Percentiles rank a stretch among this genome's conserved stretches.
Evolutionary conservation across 2,113 vertebrate species (phyloP).

Genomic region (Oriolus oriolus): DNA sequence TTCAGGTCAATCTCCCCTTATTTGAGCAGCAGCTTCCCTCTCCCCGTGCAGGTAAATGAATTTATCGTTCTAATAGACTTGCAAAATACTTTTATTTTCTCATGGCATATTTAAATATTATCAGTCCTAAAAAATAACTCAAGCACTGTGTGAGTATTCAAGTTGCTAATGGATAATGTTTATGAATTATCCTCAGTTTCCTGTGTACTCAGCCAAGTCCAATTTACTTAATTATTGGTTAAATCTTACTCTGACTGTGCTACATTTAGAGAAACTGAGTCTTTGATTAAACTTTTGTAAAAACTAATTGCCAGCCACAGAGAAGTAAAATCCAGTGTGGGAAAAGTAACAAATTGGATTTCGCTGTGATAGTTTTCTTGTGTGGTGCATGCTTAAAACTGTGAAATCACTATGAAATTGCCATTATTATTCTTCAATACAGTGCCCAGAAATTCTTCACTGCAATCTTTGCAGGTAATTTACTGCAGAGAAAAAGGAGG

Average conservation of each 20-base stretch:
- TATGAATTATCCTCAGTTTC: not conserved
- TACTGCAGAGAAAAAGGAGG: not conserved
- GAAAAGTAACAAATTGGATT: not conserved
- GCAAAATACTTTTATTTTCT: not conserved
- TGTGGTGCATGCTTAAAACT: not conserved
- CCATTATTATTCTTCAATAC: not conserved
- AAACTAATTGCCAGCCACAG: not conserved
- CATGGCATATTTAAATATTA: not conserved
- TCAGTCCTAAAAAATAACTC: not conserved
- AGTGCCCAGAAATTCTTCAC: not conserved
- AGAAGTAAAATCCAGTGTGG: not conserved
- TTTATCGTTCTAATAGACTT: not conserved
- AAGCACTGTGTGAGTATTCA: not conserved
- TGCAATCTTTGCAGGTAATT: slow-evolving; percentile 2
- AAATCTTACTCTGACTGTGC: not conserved
- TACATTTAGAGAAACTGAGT: not conserved
- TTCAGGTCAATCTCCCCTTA: not conserved
- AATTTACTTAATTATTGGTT: slow-evolving; percentile 8
- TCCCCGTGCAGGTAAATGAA: not conserved
- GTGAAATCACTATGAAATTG: slow-evolving; percentile 49
- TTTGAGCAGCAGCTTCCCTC: not conserved
- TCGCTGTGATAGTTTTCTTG: not conserved
- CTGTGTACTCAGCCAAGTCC: not conserved
- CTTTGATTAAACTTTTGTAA: not conserved
- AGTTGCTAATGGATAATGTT: not conserved